Conservation (phyloP, 2,797 vertebrate species). For the Clarias pachynema region DNA sequence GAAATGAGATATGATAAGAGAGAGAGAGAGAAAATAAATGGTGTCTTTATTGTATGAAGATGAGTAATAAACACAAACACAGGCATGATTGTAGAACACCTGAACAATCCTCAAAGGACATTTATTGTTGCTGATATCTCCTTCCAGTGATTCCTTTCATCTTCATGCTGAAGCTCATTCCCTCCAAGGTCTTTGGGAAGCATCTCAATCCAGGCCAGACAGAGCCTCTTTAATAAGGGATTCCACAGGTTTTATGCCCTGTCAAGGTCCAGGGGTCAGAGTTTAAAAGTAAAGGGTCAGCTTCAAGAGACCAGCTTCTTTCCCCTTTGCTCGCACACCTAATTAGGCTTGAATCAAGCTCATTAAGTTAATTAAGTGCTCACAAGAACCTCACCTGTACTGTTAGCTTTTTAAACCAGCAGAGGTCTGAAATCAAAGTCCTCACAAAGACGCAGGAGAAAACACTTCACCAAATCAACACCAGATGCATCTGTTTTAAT, state of each 20-base stretch:
- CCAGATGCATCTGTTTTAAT: slow-evolving; percentile 55
- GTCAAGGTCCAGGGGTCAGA: slow-evolving; percentile 52
- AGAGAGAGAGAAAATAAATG: background rate
- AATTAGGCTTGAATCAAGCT: slow-evolving; percentile 76
- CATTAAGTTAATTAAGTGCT: slow-evolving; percentile 73
- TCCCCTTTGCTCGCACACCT: slow-evolving; percentile 60
- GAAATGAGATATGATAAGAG: background rate
- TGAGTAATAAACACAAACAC: slow-evolving; percentile 19
- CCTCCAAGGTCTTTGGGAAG: slow-evolving; percentile 15
- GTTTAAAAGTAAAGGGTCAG: slow-evolving; percentile 71
- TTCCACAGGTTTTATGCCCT: slow-evolving; percentile 43
- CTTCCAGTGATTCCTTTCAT: slow-evolving; percentile 21
- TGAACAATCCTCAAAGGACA: slow-evolving; percentile 38
- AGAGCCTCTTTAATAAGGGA: slow-evolving; percentile 41
- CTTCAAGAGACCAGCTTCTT: slow-evolving; percentile 56
- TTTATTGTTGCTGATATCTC: slow-evolving; percentile 40
- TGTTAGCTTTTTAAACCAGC: slow-evolving; percentile 41
- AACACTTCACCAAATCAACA: slow-evolving; percentile 58
- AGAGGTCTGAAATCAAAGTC: slow-evolving; percentile 39
- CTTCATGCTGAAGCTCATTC: slow-evolving; percentile 17
- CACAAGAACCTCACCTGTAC: slow-evolving; percentile 49
- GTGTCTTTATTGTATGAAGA: background rate
- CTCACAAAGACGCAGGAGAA: slow-evolving; percentile 27
- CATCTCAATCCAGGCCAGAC: slow-evolving; percentile 29
- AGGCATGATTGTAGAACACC: slow-evolving; percentile 23